A percentile compares a stretch with the other conserved stretches of the same genome.
Evolutionary conservation across 1,140 invertebrate genomes (phyloP).

Genomic region (Nasonia giraulti): DNA sequence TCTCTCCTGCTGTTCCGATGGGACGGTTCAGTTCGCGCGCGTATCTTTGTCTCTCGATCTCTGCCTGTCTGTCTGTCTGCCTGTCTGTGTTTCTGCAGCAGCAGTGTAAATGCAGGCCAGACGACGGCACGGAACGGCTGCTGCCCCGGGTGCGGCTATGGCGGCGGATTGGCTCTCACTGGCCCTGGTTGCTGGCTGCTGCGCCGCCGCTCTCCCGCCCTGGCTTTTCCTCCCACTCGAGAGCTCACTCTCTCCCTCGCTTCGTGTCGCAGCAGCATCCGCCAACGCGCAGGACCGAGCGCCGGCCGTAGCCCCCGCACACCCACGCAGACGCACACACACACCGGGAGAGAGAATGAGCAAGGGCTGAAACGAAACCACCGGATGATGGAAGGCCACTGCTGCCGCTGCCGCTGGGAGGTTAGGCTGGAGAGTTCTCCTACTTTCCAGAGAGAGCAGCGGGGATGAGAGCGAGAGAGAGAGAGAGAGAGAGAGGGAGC

Average conservation of each 20-base stretch:
- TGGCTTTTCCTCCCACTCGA: conserved; percentile 52
- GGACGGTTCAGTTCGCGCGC: no score
- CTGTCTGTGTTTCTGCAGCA: background rate
- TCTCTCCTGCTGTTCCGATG: conserved; percentile 47
- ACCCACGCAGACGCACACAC: background rate
- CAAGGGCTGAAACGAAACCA: conserved; percentile 51
- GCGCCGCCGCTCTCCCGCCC: conserved; percentile 54
- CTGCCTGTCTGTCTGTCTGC: background rate
- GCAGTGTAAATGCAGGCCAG: background rate
- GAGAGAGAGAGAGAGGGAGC: background rate
- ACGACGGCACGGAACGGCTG: conserved; percentile 6
- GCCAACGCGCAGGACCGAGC: conserved; percentile 67
- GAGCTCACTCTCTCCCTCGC: background rate
- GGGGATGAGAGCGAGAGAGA: background rate
- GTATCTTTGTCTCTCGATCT: background rate
- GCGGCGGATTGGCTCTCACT: conserved; percentile 72
- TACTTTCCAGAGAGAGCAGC: background rate
- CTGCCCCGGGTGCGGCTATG: conserved; percentile 69
- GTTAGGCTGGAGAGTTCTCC: conserved; percentile 33
- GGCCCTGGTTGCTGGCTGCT: conserved; percentile 53
- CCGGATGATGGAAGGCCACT: conserved; percentile 59
- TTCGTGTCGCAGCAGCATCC: conserved; percentile 61
- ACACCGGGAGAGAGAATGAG: background rate
- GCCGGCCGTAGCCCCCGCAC: background rate
- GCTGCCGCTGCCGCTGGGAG: conserved; percentile 31